Evolutionary conservation across 2,113 vertebrate genomes (phyloP).

Genomic region (Chrysemys picta): DNA sequence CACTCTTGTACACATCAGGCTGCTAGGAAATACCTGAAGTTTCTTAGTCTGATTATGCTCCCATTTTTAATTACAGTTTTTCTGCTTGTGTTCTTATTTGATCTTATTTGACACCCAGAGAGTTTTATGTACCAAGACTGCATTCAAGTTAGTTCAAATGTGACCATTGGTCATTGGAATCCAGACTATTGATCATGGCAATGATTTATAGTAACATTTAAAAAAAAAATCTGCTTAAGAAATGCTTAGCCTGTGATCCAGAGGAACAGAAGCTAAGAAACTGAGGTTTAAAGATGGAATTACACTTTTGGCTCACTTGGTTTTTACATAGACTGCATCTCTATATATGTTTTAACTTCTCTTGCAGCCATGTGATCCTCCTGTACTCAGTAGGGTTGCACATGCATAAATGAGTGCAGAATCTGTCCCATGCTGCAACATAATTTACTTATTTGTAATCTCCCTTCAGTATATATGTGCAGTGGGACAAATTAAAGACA

Average conservation of each 20-base stretch:
- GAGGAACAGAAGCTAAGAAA: neutral
- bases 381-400: neutral
- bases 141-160: neutral
- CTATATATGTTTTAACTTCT: neutral
- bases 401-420: rapidly evolving
- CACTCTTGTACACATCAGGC: neutral
- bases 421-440: neutral
- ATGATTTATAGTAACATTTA: neutral
- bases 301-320: neutral
- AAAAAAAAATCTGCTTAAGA: neutral
- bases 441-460: neutral
- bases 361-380: rapidly evolving
- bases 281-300: neutral
- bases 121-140: neutral
- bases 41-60: slow-evolving; percentile 17
- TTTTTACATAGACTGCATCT: neutral
- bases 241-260: neutral
- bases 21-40: neutral
- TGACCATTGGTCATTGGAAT: neutral
- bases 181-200: neutral
- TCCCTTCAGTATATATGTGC: rapidly evolving
- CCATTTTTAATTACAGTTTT: slow-evolving; percentile 6
- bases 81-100: neutral
- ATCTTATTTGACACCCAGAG: neutral
- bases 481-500: rapidly evolving